These are phyloP conservation scores for Platycnemis pennipes DNA, from an alignment of 2,888 invertebrate species.

Conservation along the genomic window DNA sequence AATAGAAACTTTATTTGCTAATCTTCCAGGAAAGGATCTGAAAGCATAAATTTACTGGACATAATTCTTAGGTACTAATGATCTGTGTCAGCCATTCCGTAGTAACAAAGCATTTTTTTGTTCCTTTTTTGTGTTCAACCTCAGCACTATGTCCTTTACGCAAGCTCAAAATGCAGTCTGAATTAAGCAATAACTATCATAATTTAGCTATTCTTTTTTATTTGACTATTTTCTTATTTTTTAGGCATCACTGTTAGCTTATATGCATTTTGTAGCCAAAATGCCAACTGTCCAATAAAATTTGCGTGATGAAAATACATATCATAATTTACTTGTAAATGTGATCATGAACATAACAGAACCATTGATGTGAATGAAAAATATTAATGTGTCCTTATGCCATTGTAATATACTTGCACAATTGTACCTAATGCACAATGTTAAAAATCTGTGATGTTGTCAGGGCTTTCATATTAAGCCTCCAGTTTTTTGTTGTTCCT, in stretches of 20 bases:
- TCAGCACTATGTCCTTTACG: slow-evolving; percentile 25
- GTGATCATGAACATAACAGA: not conserved
- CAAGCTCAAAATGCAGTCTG: slow-evolving; percentile 52
- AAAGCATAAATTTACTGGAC: slow-evolving; percentile 40
- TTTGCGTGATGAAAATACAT: slow-evolving; percentile 50
- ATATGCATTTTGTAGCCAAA: not conserved
- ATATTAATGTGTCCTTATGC: slow-evolving; percentile 23
- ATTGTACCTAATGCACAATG: slow-evolving; percentile 49
- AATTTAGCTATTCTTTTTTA: slow-evolving; percentile 23
- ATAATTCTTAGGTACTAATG: not conserved
- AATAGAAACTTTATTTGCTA: slow-evolving; percentile 89
- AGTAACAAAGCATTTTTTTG: not conserved
- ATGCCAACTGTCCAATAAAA: slow-evolving; percentile 34
- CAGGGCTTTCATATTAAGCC: slow-evolving; percentile 27
- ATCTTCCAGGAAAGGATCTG: slow-evolving; percentile 81
- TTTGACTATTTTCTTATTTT: slow-evolving; percentile 46
- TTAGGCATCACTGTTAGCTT: not conserved
- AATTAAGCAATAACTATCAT: slow-evolving; percentile 48
- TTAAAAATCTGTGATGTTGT: slow-evolving; percentile 63
- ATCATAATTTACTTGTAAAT: slow-evolving; percentile 49
- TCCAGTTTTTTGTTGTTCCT: slow-evolving; percentile 60
- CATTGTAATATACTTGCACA: slow-evolving; percentile 43
- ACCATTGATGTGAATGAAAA: slow-evolving; percentile 18
- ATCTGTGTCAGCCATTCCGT: slow-evolving; percentile 35
- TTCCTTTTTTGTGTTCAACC: not conserved